Evolutionary conservation across 2,888 invertebrate genomes (phyloP).

Genomic region (Siphonodentalium dalli): DNA sequence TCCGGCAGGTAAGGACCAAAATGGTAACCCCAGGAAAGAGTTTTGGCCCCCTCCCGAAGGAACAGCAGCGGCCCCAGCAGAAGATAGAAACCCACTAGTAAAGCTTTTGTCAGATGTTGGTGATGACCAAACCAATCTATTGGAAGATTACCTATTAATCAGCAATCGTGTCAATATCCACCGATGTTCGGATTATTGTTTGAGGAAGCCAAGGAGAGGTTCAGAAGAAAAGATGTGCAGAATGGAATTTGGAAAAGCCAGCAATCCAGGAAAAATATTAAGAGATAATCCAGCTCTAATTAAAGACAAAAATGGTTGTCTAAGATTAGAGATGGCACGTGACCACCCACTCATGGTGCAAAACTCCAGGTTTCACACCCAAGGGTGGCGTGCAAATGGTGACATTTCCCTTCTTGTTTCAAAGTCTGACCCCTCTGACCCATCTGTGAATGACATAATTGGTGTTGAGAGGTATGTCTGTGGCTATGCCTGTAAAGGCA

Average conservation of each 20-base stretch:
- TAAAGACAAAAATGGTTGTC: too few relatives aligned
- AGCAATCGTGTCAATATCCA: slow-evolving; percentile 25
- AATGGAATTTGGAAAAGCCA: too few relatives aligned
- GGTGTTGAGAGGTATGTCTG: slow-evolving; percentile 27
- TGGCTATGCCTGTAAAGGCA: slow-evolving; percentile 37
- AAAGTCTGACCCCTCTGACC: too few relatives aligned
- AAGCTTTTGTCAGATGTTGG: slow-evolving; percentile 35
- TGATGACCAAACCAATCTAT: slow-evolving; percentile 22
- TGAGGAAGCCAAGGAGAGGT: too few relatives aligned
- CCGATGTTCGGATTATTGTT: slow-evolving; percentile 24
- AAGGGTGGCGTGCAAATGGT: too few relatives aligned
- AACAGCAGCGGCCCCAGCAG: slow-evolving; percentile 28
- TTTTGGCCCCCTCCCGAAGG: slow-evolving; percentile 39
- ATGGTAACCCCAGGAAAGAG: slow-evolving; percentile 28
- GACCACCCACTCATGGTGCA: too few relatives aligned
- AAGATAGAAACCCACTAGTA: slow-evolving; percentile 31
- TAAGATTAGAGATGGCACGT: too few relatives aligned
- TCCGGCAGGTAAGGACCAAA: slow-evolving; percentile 29
- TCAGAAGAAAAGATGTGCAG: too few relatives aligned
- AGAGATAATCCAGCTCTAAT: too few relatives aligned
- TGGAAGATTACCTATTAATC: slow-evolving; percentile 30
- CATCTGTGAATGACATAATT: slow-evolving; percentile 33
- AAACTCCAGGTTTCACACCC: too few relatives aligned
- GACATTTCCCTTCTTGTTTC: too few relatives aligned
- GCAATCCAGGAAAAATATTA: too few relatives aligned